phyloP scores from a whole-genome alignment of 2,113 vertebrate genomes.

The Lepisosteus osseus region DNA sequence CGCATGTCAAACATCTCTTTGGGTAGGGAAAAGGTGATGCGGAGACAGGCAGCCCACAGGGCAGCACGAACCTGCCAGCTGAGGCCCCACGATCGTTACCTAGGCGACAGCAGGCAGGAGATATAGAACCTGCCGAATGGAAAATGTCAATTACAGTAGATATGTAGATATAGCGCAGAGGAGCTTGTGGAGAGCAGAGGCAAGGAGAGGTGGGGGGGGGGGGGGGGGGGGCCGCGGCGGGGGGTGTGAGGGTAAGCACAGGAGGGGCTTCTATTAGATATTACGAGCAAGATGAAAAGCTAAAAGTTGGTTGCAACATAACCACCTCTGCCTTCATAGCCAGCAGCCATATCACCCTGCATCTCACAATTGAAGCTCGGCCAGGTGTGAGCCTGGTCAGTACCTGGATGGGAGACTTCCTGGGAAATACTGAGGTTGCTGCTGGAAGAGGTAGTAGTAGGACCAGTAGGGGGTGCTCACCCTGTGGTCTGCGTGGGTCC shows the following conservation, averaged over 20 bases:
- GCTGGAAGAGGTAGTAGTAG: too few species aligned
- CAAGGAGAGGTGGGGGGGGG: slow-evolving; percentile 15
- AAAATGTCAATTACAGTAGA: slow-evolving; percentile 86
- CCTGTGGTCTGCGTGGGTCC: too few species aligned
- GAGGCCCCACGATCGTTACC: slow-evolving; percentile 70
- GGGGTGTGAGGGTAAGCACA: background rate
- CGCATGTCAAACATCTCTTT: slow-evolving; percentile 41
- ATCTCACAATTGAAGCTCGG: too few species aligned
- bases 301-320: slow-evolving; percentile 48
- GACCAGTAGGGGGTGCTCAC: too few species aligned
- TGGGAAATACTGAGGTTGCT: too few species aligned
- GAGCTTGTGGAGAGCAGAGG: slow-evolving; percentile 42
- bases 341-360: too few species aligned
- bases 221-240: slow-evolving; percentile 9
- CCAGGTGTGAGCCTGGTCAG: too few species aligned
- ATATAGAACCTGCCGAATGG: slow-evolving; percentile 73
- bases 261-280: slow-evolving; percentile 29
- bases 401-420: too few species aligned
- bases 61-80: slow-evolving; percentile 49
- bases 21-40: slow-evolving; percentile 47
- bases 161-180: slow-evolving; percentile 63
- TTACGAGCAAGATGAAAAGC: slow-evolving; percentile 43
- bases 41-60: slow-evolving; percentile 56
- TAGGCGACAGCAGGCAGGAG: slow-evolving; percentile 76
- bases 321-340: background rate